phyloP scores from a whole-genome alignment of 2,888 invertebrate genomes.

The Phyto melanocephala region DNA sequence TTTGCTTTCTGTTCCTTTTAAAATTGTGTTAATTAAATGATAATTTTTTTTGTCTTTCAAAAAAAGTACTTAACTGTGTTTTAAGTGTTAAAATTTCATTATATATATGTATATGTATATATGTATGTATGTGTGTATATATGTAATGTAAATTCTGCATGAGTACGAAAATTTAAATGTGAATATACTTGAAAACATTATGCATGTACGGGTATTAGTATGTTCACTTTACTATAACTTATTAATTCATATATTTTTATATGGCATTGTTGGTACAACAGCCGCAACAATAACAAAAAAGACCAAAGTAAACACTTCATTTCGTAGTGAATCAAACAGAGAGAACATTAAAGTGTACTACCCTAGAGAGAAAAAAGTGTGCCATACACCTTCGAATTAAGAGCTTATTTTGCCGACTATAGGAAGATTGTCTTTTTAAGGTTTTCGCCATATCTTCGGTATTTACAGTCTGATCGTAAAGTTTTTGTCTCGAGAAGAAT shows the following conservation, averaged over 20 bases:
- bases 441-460: too few species aligned
- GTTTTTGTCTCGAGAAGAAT: too few species aligned
- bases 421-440: too few species aligned
- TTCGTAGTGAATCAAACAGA: constrained; percentile 38
- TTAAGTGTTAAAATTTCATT: constrained; percentile 10
- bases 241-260: constrained; percentile 57
- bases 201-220: background rate
- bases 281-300: constrained; percentile 24
- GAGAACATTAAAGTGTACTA: too few species aligned
- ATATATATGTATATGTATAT: too few species aligned
- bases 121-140: too few species aligned
- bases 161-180: background rate
- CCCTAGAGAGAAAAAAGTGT: too few species aligned
- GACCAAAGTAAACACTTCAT: constrained; percentile 50
- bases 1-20: background rate
- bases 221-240: constrained; percentile 49
- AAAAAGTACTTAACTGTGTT: constrained; percentile 19
- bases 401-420: too few species aligned
- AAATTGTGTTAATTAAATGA: constrained; percentile 54
- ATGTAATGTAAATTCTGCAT: too few species aligned
- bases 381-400: too few species aligned
- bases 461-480: too few species aligned
- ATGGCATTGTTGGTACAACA: constrained; percentile 8
- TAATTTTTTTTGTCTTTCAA: constrained; percentile 28
- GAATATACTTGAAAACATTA: too few species aligned